Evolutionary conservation across 1,140 invertebrate genomes (phyloP), one percentile per base, ranked within the genome.

Genomic region (Venturia canescens): DNA sequence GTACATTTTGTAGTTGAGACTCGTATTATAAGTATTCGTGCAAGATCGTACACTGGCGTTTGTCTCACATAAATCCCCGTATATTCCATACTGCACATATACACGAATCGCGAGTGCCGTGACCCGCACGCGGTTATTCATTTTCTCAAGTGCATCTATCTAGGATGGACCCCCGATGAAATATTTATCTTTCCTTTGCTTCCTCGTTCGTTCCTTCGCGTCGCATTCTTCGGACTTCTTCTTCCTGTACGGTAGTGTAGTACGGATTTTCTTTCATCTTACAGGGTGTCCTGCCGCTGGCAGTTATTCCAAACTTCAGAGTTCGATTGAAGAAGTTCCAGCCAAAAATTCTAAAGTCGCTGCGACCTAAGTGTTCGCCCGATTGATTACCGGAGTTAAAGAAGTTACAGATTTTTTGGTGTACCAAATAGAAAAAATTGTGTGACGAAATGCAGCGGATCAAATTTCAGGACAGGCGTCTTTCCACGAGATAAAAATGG

Each of bases 71-170:
- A 77, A 77, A 77, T 77, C 57, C 31, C 57, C 11, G 13, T 66
- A 69, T 31, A 69, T 31, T 69, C 66, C 29, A 69, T 69, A 69
- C 66, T 77, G 60, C 38, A 34, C n/a, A 23, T 60, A 18, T 66
- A 77, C 23, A n/a, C 16, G 57, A 77, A 66, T 77, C 75, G 29
- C 75, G 57, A 77, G 60, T 66, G 3, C 75, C 57, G 57, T 77
- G 75, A 77, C 75, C 75, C 29, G 75, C 29, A 48, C 16, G 75
- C 75, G 75, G 75, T 77, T 77, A 77, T 77, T 77, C 75, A 77
- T 77, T 77, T 77, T 77, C 57, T 27, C 57, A n/a, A 77, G 75
- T 77, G 75, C 75, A 77, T 77, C 53, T 77, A 77, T 77, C 75
- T 38, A 26, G 75, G 75, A 77, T 77, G 75, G 75, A 77, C 57